These are phyloP conservation scores for Ailurus styani DNA, from an alignment of 2,113 vertebrate species.

Conservation along the genomic window DNA sequence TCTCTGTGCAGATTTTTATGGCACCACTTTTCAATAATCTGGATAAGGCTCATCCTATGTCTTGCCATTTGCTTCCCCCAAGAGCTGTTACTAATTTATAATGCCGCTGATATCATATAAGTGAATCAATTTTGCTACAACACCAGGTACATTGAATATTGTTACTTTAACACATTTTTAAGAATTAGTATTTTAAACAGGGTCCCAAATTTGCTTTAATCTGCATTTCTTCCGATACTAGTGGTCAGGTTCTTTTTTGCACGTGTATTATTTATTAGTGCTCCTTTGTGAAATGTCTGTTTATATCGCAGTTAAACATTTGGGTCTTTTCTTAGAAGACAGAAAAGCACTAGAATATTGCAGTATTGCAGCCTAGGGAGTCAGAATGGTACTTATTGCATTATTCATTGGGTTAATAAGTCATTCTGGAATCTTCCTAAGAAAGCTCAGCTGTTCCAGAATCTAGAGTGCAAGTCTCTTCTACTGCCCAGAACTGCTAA, in stretches of 20 bases:
- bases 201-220: background rate
- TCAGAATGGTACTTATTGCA: background rate
- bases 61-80: background rate
- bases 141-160: background rate
- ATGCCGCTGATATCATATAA: background rate
- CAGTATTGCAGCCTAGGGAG: background rate
- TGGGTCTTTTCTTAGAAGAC: background rate
- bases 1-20: constrained; percentile 40
- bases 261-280: background rate
- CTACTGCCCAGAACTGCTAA: background rate
- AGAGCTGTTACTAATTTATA: constrained; percentile 22
- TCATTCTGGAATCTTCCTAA: constrained; percentile 37
- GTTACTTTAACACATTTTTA: background rate
- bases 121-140: background rate
- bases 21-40: background rate
- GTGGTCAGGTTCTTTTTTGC: background rate
- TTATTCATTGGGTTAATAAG: background rate
- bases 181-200: constrained; percentile 7
- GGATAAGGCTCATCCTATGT: background rate
- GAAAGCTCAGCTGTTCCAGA: background rate
- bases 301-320: background rate
- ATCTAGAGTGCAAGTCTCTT: background rate
- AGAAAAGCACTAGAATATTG: constrained; percentile 25
- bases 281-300: constrained; percentile 1
- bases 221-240: background rate